Conservation (phyloP, 2,888 invertebrate genomes). For the Napeogenes sylphis region DNA sequence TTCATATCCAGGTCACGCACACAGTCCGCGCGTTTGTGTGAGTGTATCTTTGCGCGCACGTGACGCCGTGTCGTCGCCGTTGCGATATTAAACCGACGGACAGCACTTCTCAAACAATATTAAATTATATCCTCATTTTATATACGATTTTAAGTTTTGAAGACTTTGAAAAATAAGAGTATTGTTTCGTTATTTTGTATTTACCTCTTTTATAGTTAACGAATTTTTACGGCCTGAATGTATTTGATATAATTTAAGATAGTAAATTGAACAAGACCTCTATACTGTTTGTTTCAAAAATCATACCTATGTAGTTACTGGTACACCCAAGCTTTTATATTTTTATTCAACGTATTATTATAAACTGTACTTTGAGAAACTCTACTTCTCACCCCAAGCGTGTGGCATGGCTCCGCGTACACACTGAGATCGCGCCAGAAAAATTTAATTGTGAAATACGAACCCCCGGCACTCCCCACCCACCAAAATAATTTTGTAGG, state of each 20-base stretch:
- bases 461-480: conserved; percentile 39
- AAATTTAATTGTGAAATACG: conserved; percentile 76
- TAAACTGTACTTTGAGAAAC: conserved; percentile 40
- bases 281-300: too few species aligned
- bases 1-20: conserved; percentile 45
- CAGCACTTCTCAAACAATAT: conserved; percentile 36
- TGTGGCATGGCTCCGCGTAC: conserved; percentile 61
- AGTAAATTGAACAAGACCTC: too few species aligned
- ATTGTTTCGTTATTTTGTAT: too few species aligned
- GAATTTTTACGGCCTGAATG: too few species aligned
- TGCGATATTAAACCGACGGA: conserved; percentile 68
- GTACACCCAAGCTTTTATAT: neutral
- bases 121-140: neutral
- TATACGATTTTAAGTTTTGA: neutral
- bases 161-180: too few species aligned
- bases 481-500: conserved; percentile 37
- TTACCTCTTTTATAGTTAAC: too few species aligned
- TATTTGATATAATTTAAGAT: too few species aligned
- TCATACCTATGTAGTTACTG: too few species aligned
- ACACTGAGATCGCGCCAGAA: conserved; percentile 69
- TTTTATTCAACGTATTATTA: neutral
- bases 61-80: conserved; percentile 63
- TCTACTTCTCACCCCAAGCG: conserved; percentile 47
- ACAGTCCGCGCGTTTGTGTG: conserved; percentile 43
- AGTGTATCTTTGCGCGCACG: conserved; percentile 64